Evolutionary conservation across 2,797 vertebrate genomes (phyloP).

Genomic region (Acanthurus tractus): DNA sequence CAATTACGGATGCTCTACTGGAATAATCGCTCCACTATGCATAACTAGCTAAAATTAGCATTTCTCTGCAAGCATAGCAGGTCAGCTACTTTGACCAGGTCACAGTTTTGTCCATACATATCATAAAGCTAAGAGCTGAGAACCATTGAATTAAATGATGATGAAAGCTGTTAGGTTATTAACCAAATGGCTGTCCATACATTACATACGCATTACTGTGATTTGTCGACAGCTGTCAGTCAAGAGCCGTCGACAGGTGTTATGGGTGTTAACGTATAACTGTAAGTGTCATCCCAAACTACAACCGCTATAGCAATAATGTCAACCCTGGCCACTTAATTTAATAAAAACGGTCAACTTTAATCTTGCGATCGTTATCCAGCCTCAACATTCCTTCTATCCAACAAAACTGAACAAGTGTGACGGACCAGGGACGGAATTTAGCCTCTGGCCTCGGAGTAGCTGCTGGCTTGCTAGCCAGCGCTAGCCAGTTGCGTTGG

Average conservation of each 20-base stretch:
- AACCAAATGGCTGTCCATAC: background rate
- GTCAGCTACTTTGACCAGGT: conserved; percentile 9
- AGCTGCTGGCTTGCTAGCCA: conserved; percentile 48
- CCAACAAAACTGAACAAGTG: background rate
- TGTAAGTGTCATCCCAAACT: conserved; percentile 53
- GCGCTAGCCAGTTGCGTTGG: conserved; percentile 52
- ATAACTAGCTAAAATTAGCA: background rate
- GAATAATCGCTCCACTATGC: background rate
- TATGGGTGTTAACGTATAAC: conserved; percentile 23
- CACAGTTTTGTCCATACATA: background rate
- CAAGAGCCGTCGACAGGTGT: conserved; percentile 66
- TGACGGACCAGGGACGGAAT: conserved; percentile 22
- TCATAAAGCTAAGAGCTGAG: background rate
- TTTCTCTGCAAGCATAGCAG: conserved; percentile 4
- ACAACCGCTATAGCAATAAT: background rate
- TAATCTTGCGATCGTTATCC: background rate
- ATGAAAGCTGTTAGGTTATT: background rate
- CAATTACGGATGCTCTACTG: background rate
- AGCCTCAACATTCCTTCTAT: background rate
- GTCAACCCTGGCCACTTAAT: conserved; percentile 8
- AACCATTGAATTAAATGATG: background rate
- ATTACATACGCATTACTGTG: background rate
- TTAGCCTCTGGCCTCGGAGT: conserved; percentile 56
- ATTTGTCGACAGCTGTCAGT: conserved; percentile 45
- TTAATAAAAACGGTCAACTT: background rate